These are phyloP conservation scores for Cottus gobio DNA, from an alignment of 2,113 vertebrate species.

Conservation along the genomic window DNA sequence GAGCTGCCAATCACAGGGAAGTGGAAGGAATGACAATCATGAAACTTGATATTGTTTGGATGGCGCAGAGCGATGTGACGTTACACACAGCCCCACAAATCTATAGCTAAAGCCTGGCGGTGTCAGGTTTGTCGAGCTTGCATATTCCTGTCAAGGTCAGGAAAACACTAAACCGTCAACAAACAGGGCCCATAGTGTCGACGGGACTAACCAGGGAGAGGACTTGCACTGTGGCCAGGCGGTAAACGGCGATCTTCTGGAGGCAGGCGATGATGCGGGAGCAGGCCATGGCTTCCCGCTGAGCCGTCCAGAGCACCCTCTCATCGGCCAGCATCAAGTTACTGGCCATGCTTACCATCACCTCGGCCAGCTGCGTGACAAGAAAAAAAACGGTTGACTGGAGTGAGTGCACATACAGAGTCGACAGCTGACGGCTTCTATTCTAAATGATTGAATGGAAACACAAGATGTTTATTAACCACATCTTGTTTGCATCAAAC, in stretches of 20 bases:
- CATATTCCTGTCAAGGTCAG: not conserved
- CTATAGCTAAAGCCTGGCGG: not conserved
- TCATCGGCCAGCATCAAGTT: slow-evolving; percentile 97
- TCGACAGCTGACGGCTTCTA: not conserved
- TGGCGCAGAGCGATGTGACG: not conserved
- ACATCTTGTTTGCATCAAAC: slow-evolving; percentile 32
- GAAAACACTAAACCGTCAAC: not conserved
- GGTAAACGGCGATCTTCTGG: slow-evolving; percentile 89
- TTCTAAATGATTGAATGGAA: not conserved
- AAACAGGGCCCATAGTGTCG: not conserved
- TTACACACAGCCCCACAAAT: not conserved
- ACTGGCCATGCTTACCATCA: slow-evolving; percentile 97
- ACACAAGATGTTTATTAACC: not conserved
- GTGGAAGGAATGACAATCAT: not conserved
- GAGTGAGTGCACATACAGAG: not conserved
- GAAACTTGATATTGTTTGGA: not conserved
- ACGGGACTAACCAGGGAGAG: slow-evolving; percentile 89
- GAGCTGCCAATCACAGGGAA: not conserved
- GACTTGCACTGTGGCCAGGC: slow-evolving; percentile 89
- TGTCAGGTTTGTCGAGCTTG: not conserved
- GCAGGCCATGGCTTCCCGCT: slow-evolving; percentile 92
- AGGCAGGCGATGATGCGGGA: slow-evolving; percentile 92
- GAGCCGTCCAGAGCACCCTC: slow-evolving; percentile 92
- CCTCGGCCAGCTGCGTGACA: slow-evolving; percentile 88
- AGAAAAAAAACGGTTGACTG: not conserved